phyloP scores from a whole-genome alignment of 2,888 invertebrate species.

The Watsonalla binaria region DNA sequence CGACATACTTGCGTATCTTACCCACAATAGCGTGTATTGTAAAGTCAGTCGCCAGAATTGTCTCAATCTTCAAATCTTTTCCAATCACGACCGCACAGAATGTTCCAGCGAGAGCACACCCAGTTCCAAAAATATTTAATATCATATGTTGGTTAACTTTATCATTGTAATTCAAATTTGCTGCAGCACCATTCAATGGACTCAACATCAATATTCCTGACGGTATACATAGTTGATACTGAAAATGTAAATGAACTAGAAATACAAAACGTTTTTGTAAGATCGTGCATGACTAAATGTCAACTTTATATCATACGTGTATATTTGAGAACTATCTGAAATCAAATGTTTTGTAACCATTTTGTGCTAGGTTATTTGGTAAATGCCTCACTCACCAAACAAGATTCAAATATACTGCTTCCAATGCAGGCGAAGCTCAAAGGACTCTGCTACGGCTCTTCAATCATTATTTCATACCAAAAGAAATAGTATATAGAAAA shows the following conservation, averaged over 20 bases:
- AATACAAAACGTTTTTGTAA: too few species aligned
- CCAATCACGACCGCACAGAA: conserved; percentile 4
- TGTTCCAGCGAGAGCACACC: conserved; percentile 14
- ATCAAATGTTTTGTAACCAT: too few species aligned
- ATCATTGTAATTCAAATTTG: conserved; percentile 23
- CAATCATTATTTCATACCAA: too few species aligned
- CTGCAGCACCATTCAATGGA: conserved; percentile 29
- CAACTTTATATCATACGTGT: too few species aligned
- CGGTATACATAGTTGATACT: conserved; percentile 40
- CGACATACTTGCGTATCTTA: neutral
- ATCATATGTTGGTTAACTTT: conserved; percentile 30
- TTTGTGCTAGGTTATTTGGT: too few species aligned
- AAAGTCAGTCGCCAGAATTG: neutral
- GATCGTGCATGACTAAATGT: too few species aligned
- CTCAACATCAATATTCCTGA: conserved; percentile 32
- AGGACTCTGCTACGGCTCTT: too few species aligned
- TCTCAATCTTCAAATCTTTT: neutral
- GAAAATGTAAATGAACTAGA: conserved; percentile 10
- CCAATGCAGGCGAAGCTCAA: too few species aligned
- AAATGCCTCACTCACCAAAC: too few species aligned
- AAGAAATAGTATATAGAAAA: neutral
- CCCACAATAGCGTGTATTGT: neutral
- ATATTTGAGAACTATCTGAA: too few species aligned
- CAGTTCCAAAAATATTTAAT: conserved; percentile 23
- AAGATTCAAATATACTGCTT: too few species aligned